Percentiles rank a stretch among this genome's conserved stretches.
Conservation (phyloP, 2,113 vertebrate genomes). For the Thamnophis sirtalis region DNA sequence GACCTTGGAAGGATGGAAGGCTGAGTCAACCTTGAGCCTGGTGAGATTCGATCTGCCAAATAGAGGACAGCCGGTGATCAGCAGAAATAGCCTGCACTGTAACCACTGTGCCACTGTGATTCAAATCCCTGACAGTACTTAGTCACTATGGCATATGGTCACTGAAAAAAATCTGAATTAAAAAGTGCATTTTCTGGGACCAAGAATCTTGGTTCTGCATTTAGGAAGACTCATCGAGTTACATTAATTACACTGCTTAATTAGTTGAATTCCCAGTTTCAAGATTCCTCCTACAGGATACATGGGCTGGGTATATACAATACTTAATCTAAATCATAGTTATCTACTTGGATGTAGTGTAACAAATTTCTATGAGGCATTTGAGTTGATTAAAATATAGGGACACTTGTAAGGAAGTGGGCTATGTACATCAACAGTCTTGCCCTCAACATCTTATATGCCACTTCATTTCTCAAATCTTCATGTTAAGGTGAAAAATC, state of each 20-base stretch:
- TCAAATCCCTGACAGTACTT: neutral
- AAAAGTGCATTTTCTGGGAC: neutral
- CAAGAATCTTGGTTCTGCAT: neutral
- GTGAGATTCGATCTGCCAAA: too few species aligned
- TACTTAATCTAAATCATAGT: neutral
- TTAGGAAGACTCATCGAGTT: neutral
- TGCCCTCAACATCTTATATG: neutral
- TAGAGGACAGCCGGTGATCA: too few species aligned
- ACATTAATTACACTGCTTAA: neutral
- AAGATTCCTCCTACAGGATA: neutral
- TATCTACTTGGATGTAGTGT: neutral
- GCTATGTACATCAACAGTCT: neutral
- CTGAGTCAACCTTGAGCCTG: too few species aligned
- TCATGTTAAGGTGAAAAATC: neutral
- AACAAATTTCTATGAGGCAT: neutral
- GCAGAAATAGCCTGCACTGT: too few species aligned
- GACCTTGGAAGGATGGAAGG: too few species aligned
- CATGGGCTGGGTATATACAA: neutral
- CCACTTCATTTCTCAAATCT: neutral
- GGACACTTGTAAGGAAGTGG: neutral
- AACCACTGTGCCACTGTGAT: too few species aligned
- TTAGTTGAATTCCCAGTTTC: neutral
- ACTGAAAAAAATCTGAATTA: neutral
- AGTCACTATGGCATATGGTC: neutral
- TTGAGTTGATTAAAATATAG: neutral